phyloP scores from a whole-genome alignment of 2,797 vertebrate species.

The Luscinia luscinia region DNA sequence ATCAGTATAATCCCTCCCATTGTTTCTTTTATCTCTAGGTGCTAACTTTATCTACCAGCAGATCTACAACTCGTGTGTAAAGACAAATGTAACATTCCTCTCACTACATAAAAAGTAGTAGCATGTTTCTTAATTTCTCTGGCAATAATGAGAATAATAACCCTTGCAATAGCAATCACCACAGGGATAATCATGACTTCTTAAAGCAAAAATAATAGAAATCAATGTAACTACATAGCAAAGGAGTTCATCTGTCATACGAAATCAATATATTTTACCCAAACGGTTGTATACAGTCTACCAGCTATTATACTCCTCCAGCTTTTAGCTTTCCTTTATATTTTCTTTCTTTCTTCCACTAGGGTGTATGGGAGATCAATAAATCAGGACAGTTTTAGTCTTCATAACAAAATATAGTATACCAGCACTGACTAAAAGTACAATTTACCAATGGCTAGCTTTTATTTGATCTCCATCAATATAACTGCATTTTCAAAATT shows the following conservation, averaged over 20 bases:
- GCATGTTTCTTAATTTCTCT: neutral
- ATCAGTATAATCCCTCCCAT: too few relatives aligned
- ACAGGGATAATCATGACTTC: neutral
- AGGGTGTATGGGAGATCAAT: neutral
- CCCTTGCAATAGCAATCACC: neutral
- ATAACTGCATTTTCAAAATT: neutral
- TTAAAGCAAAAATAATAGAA: neutral
- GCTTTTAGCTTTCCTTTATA: neutral
- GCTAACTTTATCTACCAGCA: too few relatives aligned
- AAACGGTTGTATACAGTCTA: neutral
- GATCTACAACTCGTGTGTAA: too few relatives aligned
- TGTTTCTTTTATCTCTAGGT: too few relatives aligned
- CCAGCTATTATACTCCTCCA: neutral
- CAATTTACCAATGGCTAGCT: neutral
- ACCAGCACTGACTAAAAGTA: neutral
- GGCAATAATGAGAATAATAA: neutral
- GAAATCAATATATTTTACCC: neutral
- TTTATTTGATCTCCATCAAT: neutral
- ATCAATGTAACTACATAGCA: neutral
- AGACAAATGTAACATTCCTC: too few relatives aligned
- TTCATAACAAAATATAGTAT: neutral
- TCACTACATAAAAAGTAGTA: neutral
- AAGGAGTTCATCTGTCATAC: neutral
- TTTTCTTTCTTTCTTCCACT: neutral
- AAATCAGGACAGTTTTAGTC: neutral